Conservation (phyloP, 2,888 invertebrate genomes). For the Agrochola lychnidis region DNA sequence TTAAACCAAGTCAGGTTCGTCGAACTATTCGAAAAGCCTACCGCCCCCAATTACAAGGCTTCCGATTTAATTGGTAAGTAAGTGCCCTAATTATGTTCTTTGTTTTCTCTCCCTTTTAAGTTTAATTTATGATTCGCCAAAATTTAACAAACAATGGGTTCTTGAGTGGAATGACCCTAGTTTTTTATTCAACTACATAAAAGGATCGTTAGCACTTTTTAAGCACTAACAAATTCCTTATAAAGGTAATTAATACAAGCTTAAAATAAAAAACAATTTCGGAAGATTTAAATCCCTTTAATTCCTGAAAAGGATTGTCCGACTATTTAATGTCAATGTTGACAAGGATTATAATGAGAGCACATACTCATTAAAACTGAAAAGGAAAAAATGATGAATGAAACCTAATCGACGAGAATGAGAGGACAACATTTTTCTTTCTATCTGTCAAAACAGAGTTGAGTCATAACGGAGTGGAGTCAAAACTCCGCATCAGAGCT, state of each 20-base stretch:
- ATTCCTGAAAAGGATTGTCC: neutral
- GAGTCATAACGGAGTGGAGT: neutral
- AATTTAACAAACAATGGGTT: slow-evolving; percentile 30
- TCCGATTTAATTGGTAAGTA: slow-evolving; percentile 13
- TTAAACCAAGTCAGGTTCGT: slow-evolving; percentile 14
- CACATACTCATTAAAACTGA: neutral
- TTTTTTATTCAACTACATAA: slow-evolving; percentile 5
- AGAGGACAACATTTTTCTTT: slow-evolving; percentile 14
- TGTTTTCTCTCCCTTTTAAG: slow-evolving; percentile 22
- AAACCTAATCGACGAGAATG: slow-evolving; percentile 4
- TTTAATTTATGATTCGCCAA: slow-evolving; percentile 9
- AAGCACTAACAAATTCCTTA: neutral
- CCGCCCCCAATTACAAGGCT: neutral
- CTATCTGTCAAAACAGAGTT: neutral
- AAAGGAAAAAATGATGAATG: slow-evolving; percentile 1
- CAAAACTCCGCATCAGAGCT: slow-evolving; percentile 74
- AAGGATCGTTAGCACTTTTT: neutral
- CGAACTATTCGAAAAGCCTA: slow-evolving; percentile 26
- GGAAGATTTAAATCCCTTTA: neutral
- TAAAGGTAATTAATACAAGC: neutral
- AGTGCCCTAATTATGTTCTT: slow-evolving; percentile 26
- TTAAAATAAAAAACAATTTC: neutral
- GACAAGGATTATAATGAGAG: neutral
- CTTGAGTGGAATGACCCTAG: slow-evolving; percentile 14
- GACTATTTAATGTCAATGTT: neutral